Evolutionary conservation across 2,113 vertebrate species (phyloP), one percentile per base, ranked within the genome.

Genomic region (Cynocephalus volans): DNA sequence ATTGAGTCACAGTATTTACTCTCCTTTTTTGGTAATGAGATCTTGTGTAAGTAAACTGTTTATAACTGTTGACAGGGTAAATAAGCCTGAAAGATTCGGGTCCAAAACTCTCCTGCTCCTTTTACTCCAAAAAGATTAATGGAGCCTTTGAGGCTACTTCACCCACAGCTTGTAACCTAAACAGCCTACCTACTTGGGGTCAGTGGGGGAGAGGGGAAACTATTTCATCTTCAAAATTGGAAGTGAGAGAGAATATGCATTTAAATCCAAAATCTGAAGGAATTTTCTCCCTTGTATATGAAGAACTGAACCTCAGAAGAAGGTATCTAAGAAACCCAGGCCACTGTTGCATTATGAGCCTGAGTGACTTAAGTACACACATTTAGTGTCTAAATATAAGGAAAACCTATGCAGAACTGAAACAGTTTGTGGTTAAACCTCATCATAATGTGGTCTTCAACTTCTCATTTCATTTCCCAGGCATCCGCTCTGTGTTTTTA

Each of bases 361-460:
- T 48, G 36, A 69, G 0, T 80, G 58, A 60, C 26, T n/a, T 52
- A 96, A 85, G 48, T 21, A 65, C 6, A 88, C 28, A 88, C 23
- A 88, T 18, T 69, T 31, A 73, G 50, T 28, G 28, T 84, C 69
- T 85, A 88, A 96, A 86, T 58, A 77, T 18, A 73, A 84, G 88
- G 96, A 95, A 96, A 96, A 88, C 82, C 90, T 58, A 85, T 19
- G 50, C 8, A 88, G 94, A 97, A 97, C 81, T 93, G 90, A 97
- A 97, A 97, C 36, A 67, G 73, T 28, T 64, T 97, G 96, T 95
- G 98, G 96, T 97, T 95, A 96, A 96, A 96, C 91, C 88, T 96
- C 97, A 94, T 79, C 93, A 98, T 95, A 96, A 83, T 97, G 97
- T 92, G 97, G 94, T 98, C 95, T 93, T 84, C 60, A 73, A 83